Percentiles rank a stretch among this genome's conserved stretches.
Conservation (phyloP, 1,140 invertebrate species). For the Drosophila neocordata region DNA sequence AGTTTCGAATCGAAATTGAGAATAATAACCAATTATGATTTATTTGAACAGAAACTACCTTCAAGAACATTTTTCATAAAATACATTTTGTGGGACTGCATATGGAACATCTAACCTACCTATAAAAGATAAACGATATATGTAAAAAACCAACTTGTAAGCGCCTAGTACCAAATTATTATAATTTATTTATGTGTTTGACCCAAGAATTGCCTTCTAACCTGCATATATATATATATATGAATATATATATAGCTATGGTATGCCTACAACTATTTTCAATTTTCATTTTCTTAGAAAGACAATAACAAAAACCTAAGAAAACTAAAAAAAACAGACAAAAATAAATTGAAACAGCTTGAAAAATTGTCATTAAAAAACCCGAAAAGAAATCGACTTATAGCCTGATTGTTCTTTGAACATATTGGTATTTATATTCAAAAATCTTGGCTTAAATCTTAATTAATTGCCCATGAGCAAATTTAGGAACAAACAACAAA, state of each 20-base stretch:
- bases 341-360: slow-evolving; percentile 24
- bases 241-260: neutral
- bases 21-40: neutral
- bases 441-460: slow-evolving; percentile 40
- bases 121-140: slow-evolving; percentile 22
- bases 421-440: slow-evolving; percentile 26
- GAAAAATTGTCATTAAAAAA: slow-evolving; percentile 65
- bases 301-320: slow-evolving; percentile 58
- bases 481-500: slow-evolving; percentile 24
- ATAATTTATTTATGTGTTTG: slow-evolving; percentile 36
- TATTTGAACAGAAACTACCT: slow-evolving; percentile 40
- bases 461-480: slow-evolving; percentile 43
- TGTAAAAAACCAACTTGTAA: slow-evolving; percentile 22
- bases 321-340: neutral
- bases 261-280: slow-evolving; percentile 2
- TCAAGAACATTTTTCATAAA: neutral
- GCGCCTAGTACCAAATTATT: slow-evolving; percentile 32
- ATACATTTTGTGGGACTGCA: slow-evolving; percentile 14
- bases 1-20: slow-evolving; percentile 1
- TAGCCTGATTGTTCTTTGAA: slow-evolving; percentile 46
- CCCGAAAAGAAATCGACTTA: slow-evolving; percentile 60
- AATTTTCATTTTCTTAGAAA: slow-evolving; percentile 52
- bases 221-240: slow-evolving; percentile 9
- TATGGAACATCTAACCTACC: slow-evolving; percentile 38
- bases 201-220: slow-evolving; percentile 70